Evolutionary conservation across 2,888 invertebrate species (phyloP).

Genomic region (Caradrina clavipalpis): DNA sequence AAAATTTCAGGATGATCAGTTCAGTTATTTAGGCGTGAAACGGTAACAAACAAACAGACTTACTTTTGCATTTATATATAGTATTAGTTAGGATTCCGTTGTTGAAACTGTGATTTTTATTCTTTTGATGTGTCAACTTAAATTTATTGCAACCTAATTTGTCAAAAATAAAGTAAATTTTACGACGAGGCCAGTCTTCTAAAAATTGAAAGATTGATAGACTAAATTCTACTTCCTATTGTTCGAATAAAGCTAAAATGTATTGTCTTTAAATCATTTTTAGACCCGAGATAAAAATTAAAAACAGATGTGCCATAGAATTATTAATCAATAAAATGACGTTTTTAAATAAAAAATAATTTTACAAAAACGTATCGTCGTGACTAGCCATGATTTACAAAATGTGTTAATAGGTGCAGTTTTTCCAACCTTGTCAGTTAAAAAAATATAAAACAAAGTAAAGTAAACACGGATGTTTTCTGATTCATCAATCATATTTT

Average conservation of each 20-base stretch:
- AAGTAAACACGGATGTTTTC: conserved; percentile 7
- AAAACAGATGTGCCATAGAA: neutral
- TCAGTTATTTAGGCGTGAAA: too few species aligned
- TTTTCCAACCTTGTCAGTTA: neutral
- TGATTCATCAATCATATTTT: conserved; percentile 8
- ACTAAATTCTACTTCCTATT: too few species aligned
- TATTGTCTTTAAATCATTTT: too few species aligned
- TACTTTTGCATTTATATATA: too few species aligned
- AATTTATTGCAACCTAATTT: too few species aligned
- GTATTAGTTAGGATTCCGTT: conserved; percentile 15
- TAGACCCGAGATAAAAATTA: neutral
- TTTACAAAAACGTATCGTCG: conserved; percentile 6
- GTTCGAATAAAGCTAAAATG: too few species aligned
- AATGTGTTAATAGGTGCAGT: conserved; percentile 16
- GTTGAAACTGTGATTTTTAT: conserved; percentile 11
- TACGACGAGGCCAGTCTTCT: neutral
- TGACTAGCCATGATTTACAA: conserved; percentile 3
- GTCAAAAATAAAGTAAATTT: neutral
- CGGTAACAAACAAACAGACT: too few species aligned
- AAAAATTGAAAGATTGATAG: conserved; percentile 1
- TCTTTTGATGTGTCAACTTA: too few species aligned
- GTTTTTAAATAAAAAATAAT: neutral
- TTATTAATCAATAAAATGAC: too few species aligned
- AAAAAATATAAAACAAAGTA: neutral
- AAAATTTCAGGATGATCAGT: too few species aligned